Conservation (phyloP, 2,888 invertebrate species). For the Anaspis maculata region DNA sequence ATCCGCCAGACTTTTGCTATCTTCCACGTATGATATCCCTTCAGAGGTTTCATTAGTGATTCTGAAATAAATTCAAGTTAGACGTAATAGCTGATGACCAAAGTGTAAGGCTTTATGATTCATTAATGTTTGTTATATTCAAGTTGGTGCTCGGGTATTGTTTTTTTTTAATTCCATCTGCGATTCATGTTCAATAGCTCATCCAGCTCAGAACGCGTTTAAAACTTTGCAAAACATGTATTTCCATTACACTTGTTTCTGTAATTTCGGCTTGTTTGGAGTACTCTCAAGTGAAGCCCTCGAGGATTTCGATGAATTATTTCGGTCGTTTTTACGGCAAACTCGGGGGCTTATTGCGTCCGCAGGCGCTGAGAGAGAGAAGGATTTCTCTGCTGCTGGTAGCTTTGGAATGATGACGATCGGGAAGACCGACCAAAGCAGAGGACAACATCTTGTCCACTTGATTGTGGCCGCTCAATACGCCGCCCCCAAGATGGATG, state of each 20-base stretch:
- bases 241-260: constrained; percentile 22
- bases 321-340: constrained; percentile 14
- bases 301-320: constrained; percentile 19
- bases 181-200: constrained; percentile 15
- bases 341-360: constrained; percentile 7
- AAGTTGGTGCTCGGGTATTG: constrained; percentile 10
- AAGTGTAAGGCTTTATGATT: too few relatives aligned
- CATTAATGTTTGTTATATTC: constrained; percentile 4
- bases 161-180: constrained; percentile 11
- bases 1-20: too few relatives aligned
- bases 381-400: too few relatives aligned
- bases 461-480: constrained; percentile 21
- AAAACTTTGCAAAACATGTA: constrained; percentile 21
- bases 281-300: constrained; percentile 17
- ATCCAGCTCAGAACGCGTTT: constrained; percentile 15
- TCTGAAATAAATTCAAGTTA: too few relatives aligned
- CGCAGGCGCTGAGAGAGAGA: too few relatives aligned
- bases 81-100: too few relatives aligned
- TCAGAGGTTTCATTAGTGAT: too few relatives aligned
- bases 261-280: constrained; percentile 20
- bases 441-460: constrained; percentile 22
- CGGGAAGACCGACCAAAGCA: constrained; percentile 2
- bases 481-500: constrained; percentile 23
- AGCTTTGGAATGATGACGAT: too few relatives aligned
- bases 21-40: too few relatives aligned